Base-by-base conservation (phyloP, 35 echinoderm and acorn worm species). In the Strongylocentrotus purpuratus region DNA sequence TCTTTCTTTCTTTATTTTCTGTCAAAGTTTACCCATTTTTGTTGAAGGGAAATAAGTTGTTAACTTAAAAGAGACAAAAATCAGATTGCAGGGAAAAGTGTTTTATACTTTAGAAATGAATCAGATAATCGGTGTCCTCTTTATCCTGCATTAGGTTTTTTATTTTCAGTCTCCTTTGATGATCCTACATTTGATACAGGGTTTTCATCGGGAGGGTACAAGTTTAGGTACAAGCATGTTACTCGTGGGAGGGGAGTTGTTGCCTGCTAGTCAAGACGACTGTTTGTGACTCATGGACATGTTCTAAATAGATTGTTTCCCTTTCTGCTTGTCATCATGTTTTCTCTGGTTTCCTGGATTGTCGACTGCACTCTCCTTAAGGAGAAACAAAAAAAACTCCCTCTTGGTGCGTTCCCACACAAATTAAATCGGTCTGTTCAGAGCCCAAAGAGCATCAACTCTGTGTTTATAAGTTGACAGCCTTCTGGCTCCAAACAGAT, bases 241-340 rank as follows among this genome's bases (percentile, higher is more conserved):
- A 88, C 31, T 33, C 33, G 32, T 88, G 32, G 45, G 87, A 41
- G 87, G 10, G 87, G 61, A 70, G 17, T 25, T 70, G 17, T 17
- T 12, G 52, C 52, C 3, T 10, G 61, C 61, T 5, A 25, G 61
- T 70, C 17, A 25, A 25, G 61, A 70, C 61, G 61, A 28, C 61
- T 25, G 25, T 70, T 8, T 88, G 87, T 88, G 87, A 88, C 87
- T 88, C 87, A 88, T 32, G 87, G 87, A 88, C 87, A 88, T 88
- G 87, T 88, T 88, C 10, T 88, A 88, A 88, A 88, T 88, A 88
- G 87, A 88, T 88, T 88, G 87, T 88, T 88, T 88, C 87, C 87
- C 87, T 35, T 88, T 33, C 10, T 41, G 28, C 32, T 88, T 88
- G 87, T 88, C 87, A 88, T 88, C 87, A 46, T 88, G 87, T 88